Percentiles rank a stretch among this genome's conserved stretches.
These are phyloP conservation scores for Drosophila baimaii DNA, from an alignment of 1,140 invertebrate genomes.

Conservation along the genomic window DNA sequence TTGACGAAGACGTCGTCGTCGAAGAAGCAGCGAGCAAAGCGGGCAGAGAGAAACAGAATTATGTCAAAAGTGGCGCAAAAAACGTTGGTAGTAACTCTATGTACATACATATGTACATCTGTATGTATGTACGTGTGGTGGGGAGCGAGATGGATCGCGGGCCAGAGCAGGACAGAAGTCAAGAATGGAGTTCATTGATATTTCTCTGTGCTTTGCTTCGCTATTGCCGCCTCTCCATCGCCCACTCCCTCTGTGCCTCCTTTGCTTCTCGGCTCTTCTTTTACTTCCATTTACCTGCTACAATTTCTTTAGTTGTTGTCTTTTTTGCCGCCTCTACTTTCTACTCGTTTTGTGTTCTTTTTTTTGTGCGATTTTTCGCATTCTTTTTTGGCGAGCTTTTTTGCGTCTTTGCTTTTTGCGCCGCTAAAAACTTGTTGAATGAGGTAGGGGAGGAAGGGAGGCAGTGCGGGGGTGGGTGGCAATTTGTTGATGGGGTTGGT, in stretches of 20 bases:
- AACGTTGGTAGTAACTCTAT: constrained; percentile 59
- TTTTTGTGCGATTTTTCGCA: constrained; percentile 52
- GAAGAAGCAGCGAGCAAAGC: constrained; percentile 61
- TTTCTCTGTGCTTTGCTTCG: constrained; percentile 53
- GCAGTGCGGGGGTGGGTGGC: constrained; percentile 5
- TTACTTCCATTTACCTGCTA: constrained; percentile 62
- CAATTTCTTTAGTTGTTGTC: constrained; percentile 57
- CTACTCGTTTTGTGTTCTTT: constrained; percentile 37
- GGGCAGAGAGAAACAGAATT: constrained; percentile 57
- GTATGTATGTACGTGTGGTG: constrained; percentile 2
- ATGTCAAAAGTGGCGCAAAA: constrained; percentile 78
- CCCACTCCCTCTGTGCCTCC: constrained; percentile 22
- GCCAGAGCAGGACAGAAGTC: constrained; percentile 7
- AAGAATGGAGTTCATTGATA: constrained; percentile 72
- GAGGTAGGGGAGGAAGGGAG: constrained; percentile 9
- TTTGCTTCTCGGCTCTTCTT: constrained; percentile 7
- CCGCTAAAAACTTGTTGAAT: constrained; percentile 64
- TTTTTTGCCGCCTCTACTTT: constrained; percentile 56
- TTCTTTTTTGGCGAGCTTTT: constrained; percentile 49
- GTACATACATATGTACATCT: neutral
- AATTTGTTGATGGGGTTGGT: constrained; percentile 45
- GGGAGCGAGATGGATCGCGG: constrained; percentile 1
- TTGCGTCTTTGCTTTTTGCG: constrained; percentile 60
- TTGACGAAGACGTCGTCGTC: constrained; percentile 70
- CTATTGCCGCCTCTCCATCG: constrained; percentile 39